Conservation (phyloP, 1,140 invertebrate genomes). For the Drusus annulatus region DNA sequence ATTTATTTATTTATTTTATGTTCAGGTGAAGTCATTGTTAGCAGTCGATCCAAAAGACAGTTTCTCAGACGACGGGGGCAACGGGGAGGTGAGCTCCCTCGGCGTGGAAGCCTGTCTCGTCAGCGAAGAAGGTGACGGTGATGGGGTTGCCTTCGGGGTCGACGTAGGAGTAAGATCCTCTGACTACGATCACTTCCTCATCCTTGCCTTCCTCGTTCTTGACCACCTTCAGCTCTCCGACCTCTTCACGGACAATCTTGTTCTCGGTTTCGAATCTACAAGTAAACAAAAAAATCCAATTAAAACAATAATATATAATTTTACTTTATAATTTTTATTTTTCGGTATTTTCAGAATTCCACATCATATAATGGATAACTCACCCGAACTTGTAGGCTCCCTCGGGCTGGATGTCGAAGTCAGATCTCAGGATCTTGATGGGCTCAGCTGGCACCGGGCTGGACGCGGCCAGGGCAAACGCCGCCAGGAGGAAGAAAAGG, state of each 20-base stretch:
- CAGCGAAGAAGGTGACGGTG: slow-evolving; percentile 69
- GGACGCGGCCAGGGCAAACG: slow-evolving; percentile 22
- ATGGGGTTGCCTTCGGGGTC: slow-evolving; percentile 50
- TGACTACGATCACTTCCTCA: slow-evolving; percentile 64
- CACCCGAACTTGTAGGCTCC: slow-evolving; percentile 64
- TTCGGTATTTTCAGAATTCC: too few species aligned
- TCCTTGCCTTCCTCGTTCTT: slow-evolving; percentile 68
- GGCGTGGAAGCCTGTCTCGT: slow-evolving; percentile 65
- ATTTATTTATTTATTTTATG: too few species aligned
- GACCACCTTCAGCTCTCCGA: slow-evolving; percentile 63
- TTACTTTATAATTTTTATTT: too few species aligned
- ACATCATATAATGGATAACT: neutral
- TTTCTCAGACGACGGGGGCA: slow-evolving; percentile 60
- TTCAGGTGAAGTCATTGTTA: too few species aligned
- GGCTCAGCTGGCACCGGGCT: slow-evolving; percentile 46
- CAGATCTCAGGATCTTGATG: slow-evolving; percentile 62
- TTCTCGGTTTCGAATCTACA: slow-evolving; percentile 66
- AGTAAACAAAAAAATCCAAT: too few species aligned
- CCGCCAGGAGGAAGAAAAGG: slow-evolving; percentile 42
- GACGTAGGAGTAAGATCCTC: slow-evolving; percentile 55
- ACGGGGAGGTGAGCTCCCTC: slow-evolving; percentile 72
- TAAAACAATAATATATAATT: too few species aligned
- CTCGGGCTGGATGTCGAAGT: slow-evolving; percentile 62
- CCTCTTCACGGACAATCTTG: slow-evolving; percentile 62
- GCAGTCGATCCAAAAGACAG: neutral